Percentiles rank a stretch among this genome's conserved stretches.
These are phyloP conservation scores for Nebria brevicollis DNA, from an alignment of 2,888 invertebrate species.

Conservation along the genomic window DNA sequence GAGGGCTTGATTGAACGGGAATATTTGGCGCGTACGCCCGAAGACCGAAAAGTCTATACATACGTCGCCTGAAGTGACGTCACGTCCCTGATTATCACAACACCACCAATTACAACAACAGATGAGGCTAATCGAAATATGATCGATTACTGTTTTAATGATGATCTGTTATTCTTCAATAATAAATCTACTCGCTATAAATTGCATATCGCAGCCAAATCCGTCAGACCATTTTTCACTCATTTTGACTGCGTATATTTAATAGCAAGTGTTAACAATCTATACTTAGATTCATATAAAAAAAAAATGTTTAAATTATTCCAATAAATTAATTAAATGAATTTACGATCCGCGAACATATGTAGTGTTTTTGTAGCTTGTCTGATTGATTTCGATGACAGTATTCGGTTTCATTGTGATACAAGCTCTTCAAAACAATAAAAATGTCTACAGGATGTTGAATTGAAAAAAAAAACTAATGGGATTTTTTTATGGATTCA, in stretches of 20 bases:
- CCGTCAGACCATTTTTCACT: slow-evolving; percentile 35
- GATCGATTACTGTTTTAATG: not conserved
- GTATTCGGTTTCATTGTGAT: slow-evolving; percentile 42
- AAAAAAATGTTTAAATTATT: slow-evolving; percentile 47
- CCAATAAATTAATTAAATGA: slow-evolving; percentile 46
- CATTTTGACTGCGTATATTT: slow-evolving; percentile 44
- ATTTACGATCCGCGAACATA: slow-evolving; percentile 44
- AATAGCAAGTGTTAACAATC: slow-evolving; percentile 43
- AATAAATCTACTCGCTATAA: slow-evolving; percentile 31
- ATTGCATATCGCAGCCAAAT: slow-evolving; percentile 39
- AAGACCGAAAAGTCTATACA: slow-evolving; percentile 96
- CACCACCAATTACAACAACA: slow-evolving; percentile 8
- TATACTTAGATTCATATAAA: slow-evolving; percentile 45
- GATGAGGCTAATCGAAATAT: not conserved
- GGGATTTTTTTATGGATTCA: not conserved
- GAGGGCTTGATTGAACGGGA: slow-evolving; percentile 99
- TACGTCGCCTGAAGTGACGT: slow-evolving; percentile 83
- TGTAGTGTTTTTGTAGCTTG: slow-evolving; percentile 44
- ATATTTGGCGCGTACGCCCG: slow-evolving; percentile 96
- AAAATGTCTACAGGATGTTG: slow-evolving; percentile 23
- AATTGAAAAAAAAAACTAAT: not conserved
- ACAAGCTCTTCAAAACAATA: slow-evolving; percentile 16
- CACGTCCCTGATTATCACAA: not conserved
- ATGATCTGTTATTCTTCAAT: not conserved
- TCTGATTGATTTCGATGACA: slow-evolving; percentile 36